Conservation (phyloP, 2,797 vertebrate species). For the Lepilemur septentrionalis region DNA sequence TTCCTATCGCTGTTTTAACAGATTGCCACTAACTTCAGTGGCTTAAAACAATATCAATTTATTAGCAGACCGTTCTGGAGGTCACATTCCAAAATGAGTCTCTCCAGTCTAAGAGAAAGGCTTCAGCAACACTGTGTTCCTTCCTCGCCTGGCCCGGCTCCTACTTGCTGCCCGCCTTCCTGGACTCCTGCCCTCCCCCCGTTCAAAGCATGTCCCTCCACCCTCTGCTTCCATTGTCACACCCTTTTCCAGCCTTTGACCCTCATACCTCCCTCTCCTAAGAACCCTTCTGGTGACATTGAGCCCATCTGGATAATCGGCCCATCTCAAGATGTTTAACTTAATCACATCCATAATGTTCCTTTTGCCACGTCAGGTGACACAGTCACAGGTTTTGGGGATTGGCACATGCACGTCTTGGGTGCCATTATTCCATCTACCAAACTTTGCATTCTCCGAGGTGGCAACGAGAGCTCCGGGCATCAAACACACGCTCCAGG, state of each 20-base stretch:
- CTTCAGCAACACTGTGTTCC: neutral
- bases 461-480: neutral
- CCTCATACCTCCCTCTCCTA: neutral
- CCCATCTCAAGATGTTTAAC: neutral
- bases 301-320: neutral
- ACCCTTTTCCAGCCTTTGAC: neutral
- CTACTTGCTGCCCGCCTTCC: neutral
- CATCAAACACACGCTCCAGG: neutral
- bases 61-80: neutral
- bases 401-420: rapidly evolving
- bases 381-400: neutral
- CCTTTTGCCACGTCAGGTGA: neutral
- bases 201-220: neutral
- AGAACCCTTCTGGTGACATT: neutral
- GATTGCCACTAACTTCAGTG: too few species aligned
- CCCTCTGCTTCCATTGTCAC: neutral
- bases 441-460: neutral
- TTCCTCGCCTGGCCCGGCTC: neutral
- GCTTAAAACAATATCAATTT: neutral
- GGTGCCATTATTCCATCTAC: neutral
- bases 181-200: neutral
- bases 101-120: neutral
- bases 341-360: too few species aligned
- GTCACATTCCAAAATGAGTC: neutral
- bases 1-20: neutral